Conservation (phyloP, 1,140 invertebrate genomes). For the Drosophila orena region DNA sequence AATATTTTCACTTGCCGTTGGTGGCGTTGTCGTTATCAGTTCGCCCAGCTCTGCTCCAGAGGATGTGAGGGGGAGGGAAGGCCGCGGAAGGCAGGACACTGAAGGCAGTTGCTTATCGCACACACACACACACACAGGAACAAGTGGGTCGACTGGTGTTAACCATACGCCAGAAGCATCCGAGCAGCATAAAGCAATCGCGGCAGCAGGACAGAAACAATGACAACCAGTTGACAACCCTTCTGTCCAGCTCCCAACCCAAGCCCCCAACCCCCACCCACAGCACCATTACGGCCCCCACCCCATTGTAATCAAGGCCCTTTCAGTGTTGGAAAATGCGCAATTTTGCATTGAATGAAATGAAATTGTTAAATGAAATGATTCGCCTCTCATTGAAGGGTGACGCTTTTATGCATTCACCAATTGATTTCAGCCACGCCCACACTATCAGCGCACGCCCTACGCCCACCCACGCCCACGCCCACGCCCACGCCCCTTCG, state of each 20-base stretch:
- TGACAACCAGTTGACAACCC: constrained; percentile 75
- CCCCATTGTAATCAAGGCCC: constrained; percentile 58
- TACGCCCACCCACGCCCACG: constrained; percentile 12
- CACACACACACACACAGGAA: constrained; percentile 37
- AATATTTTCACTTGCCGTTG: constrained; percentile 77
- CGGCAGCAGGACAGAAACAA: constrained; percentile 67
- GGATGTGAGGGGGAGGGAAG: constrained; percentile 26
- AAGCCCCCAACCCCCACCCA: too few relatives aligned
- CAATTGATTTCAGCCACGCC: constrained; percentile 46
- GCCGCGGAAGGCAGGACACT: constrained; percentile 51
- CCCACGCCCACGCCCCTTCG: constrained; percentile 2
- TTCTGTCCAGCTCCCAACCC: constrained; percentile 1
- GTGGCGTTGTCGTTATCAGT: constrained; percentile 55
- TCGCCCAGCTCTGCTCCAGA: constrained; percentile 24
- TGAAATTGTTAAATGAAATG: constrained; percentile 78
- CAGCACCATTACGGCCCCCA: too few relatives aligned
- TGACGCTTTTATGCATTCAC: constrained; percentile 60
- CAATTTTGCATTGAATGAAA: constrained; percentile 72
- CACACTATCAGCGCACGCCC: constrained; percentile 20
- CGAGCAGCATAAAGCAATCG: constrained; percentile 50
- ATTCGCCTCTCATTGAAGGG: constrained; percentile 53
- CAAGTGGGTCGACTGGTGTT: constrained; percentile 45
- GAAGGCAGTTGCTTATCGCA: constrained; percentile 65
- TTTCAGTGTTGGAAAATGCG: constrained; percentile 77
- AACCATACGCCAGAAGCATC: constrained; percentile 38